These are phyloP conservation scores for Centropus unirufus DNA, from an alignment of 2,113 vertebrate species.

Conservation along the genomic window DNA sequence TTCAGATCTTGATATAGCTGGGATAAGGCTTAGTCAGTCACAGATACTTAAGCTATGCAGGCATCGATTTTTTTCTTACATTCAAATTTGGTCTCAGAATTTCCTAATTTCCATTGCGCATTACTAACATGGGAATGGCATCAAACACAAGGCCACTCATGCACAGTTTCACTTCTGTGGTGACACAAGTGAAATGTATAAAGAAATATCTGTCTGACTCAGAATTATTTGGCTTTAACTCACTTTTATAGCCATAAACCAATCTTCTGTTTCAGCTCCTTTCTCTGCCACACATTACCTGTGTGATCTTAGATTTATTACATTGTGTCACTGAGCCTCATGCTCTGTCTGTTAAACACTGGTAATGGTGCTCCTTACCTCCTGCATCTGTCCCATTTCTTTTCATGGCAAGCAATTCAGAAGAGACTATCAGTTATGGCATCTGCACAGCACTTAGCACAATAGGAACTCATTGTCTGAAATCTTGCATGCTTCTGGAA, in stretches of 20 bases:
- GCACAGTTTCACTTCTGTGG: accelerated
- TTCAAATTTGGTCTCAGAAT: neutral
- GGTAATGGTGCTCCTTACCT: neutral
- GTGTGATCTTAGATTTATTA: neutral
- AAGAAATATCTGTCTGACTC: neutral
- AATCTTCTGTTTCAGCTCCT: neutral
- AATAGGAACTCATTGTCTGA: neutral
- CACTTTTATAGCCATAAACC: neutral
- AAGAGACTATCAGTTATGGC: neutral
- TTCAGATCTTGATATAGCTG: constrained; percentile 29
- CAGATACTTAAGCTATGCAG: constrained; percentile 4
- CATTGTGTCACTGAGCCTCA: neutral
- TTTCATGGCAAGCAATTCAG: neutral
- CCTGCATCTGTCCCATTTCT: neutral
- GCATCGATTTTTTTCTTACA: constrained; percentile 28
- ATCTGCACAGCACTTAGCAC: neutral
- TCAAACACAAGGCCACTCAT: neutral
- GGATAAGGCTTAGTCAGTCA: constrained; percentile 15
- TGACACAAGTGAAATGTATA: neutral
- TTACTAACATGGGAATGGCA: neutral
- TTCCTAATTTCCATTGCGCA: neutral
- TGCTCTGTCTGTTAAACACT: neutral
- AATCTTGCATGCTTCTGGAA: neutral
- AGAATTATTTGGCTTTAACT: neutral
- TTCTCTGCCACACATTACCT: neutral